These are phyloP conservation scores for Pogonocherus hispidulus DNA, from an alignment of 2,888 invertebrate species.

Conservation along the genomic window DNA sequence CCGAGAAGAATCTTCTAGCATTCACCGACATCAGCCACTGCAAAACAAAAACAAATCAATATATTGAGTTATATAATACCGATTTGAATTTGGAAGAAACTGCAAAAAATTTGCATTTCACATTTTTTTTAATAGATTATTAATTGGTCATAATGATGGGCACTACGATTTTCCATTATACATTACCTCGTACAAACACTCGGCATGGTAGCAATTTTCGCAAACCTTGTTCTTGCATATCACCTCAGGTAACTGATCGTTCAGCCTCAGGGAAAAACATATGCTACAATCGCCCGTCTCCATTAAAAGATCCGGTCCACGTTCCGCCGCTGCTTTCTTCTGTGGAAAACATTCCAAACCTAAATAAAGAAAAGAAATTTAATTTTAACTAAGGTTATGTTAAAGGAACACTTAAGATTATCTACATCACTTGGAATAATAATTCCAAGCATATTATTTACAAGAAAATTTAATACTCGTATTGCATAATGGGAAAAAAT, in stretches of 20 bases:
- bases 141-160: no score
- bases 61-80: not conserved
- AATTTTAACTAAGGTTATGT: no score
- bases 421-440: not conserved
- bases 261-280: conserved; percentile 64
- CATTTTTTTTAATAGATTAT: no score
- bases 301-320: conserved; percentile 53
- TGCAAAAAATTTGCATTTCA: no score
- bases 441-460: no score
- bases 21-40: conserved; percentile 63
- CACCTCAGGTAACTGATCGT: conserved; percentile 65
- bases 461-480: no score
- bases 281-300: conserved; percentile 65
- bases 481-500: no score
- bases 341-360: conserved; percentile 60
- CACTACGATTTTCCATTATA: no score
- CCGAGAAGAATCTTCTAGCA: conserved; percentile 58
- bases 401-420: not conserved
- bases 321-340: conserved; percentile 40
- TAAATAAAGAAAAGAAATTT: conserved; percentile 47
- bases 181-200: conserved; percentile 67
- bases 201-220: conserved; percentile 63
- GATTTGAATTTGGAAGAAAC: no score
- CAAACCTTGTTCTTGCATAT: conserved; percentile 65
- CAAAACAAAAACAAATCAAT: conserved; percentile 43